A percentile compares a stretch with the other conserved stretches of the same genome.
Evolutionary conservation across 2,888 invertebrate genomes (phyloP).

Genomic region (Platycheirus rosarum): DNA sequence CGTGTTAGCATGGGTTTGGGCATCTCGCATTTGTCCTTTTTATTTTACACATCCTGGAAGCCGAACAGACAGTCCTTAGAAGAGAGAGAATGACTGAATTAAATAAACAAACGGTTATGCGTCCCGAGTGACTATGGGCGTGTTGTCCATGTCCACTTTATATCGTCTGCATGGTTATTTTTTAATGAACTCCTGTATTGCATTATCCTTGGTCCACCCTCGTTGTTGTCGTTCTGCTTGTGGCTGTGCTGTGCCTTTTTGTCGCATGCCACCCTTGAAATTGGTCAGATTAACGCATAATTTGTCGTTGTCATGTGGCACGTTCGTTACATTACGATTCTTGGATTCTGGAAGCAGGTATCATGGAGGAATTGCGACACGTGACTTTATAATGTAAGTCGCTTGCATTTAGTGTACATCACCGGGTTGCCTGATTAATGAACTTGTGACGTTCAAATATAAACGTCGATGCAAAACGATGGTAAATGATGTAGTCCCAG

Average conservation of each 20-base stretch:
- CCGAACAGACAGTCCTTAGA: conserved; percentile 15
- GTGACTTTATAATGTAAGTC: conserved; percentile 64
- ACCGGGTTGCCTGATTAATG: conserved; percentile 57
- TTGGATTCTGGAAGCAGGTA: conserved; percentile 50
- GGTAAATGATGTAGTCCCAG: conserved; percentile 29
- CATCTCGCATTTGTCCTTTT: not conserved
- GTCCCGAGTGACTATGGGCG: conserved; percentile 38
- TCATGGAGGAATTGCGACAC: conserved; percentile 40
- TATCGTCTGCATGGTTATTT: conserved; percentile 44
- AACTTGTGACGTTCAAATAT: conserved; percentile 49
- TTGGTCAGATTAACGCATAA: conserved; percentile 71
- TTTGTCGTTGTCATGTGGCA: conserved; percentile 61
- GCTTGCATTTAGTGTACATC: conserved; percentile 41
- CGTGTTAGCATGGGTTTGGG: conserved; percentile 25
- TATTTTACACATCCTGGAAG: not conserved
- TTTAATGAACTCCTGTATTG: conserved; percentile 66
- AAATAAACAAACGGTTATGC: conserved; percentile 65
- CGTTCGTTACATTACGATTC: conserved; percentile 47
- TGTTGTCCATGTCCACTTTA: conserved; percentile 9
- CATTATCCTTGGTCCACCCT: conserved; percentile 14
- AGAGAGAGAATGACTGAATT: conserved; percentile 10
- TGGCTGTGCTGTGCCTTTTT: conserved; percentile 4
- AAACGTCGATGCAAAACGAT: conserved; percentile 6
- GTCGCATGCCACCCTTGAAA: conserved; percentile 60
- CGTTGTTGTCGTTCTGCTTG: not conserved